Evolutionary conservation across 2,888 invertebrate genomes (phyloP).

Genomic region (Euplexia lucipara): DNA sequence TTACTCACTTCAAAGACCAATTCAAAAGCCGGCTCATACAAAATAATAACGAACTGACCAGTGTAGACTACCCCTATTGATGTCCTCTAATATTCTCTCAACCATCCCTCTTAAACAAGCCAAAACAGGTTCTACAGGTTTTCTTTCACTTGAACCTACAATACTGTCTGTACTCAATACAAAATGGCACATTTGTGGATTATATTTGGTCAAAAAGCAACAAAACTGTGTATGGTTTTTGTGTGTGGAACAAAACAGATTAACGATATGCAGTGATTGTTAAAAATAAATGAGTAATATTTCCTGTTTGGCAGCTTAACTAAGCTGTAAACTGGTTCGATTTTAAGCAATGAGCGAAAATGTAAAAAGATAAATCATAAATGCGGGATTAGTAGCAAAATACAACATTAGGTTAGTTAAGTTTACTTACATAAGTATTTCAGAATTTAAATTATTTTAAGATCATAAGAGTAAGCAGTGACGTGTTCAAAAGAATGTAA

Average conservation of each 20-base stretch:
- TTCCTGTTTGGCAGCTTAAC: conserved; percentile 45
- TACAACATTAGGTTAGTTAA: too few relatives aligned
- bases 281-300: conserved; percentile 35
- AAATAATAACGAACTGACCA: conserved; percentile 1
- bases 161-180: conserved; percentile 32
- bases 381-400: conserved; percentile 5
- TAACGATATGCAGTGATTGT: conserved; percentile 27
- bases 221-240: conserved; percentile 21
- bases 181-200: conserved; percentile 44
- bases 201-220: conserved; percentile 48
- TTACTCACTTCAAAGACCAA: neutral
- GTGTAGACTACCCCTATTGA: conserved; percentile 24
- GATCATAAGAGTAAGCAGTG: too few relatives aligned
- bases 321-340: conserved; percentile 54
- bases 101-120: conserved; percentile 26
- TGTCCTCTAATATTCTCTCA: conserved; percentile 30
- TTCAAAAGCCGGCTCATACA: neutral
- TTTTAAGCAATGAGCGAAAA: conserved; percentile 10
- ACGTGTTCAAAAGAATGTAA: too few relatives aligned
- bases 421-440: too few relatives aligned
- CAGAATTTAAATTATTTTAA: too few relatives aligned
- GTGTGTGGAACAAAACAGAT: conserved; percentile 44
- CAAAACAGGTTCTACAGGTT: conserved; percentile 62
- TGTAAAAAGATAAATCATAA: neutral
- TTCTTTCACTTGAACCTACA: conserved; percentile 37